These are phyloP conservation scores for Hirtodrosophila cameraria DNA, from an alignment of 2,888 invertebrate species.

Conservation along the genomic window DNA sequence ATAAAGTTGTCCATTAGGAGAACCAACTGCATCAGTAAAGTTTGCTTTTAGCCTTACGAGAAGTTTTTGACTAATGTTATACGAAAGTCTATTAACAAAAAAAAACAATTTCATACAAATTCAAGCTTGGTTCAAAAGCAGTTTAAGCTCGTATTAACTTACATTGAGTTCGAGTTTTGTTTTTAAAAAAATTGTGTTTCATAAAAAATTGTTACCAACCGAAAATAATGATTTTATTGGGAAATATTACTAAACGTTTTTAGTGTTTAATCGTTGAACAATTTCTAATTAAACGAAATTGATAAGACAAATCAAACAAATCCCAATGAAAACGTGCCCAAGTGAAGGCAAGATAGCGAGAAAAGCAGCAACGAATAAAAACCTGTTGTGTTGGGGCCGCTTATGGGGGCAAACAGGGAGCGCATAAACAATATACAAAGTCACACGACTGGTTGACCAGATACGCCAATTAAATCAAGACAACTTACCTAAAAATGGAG, in stretches of 20 bases:
- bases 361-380: conserved; percentile 8
- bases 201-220: no score
- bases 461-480: conserved; percentile 48
- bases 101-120: background rate
- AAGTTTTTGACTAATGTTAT: no score
- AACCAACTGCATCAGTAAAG: no score
- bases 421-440: conserved; percentile 7
- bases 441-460: conserved; percentile 67
- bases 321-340: conserved; percentile 24
- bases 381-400: conserved; percentile 1
- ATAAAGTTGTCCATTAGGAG: no score
- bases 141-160: no score
- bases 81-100: no score
- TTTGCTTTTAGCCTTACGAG: no score
- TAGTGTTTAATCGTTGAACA: background rate
- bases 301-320: conserved; percentile 49
- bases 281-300: conserved; percentile 27
- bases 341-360: conserved; percentile 23
- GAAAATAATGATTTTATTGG: background rate
- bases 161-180: no score
- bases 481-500: conserved; percentile 84
- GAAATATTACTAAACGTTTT: background rate
- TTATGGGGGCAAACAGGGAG: background rate
- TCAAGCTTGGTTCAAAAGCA: background rate
- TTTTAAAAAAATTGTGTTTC: no score